Evolutionary conservation across 2,888 invertebrate genomes (phyloP).

Genomic region (Elmis aenea): DNA sequence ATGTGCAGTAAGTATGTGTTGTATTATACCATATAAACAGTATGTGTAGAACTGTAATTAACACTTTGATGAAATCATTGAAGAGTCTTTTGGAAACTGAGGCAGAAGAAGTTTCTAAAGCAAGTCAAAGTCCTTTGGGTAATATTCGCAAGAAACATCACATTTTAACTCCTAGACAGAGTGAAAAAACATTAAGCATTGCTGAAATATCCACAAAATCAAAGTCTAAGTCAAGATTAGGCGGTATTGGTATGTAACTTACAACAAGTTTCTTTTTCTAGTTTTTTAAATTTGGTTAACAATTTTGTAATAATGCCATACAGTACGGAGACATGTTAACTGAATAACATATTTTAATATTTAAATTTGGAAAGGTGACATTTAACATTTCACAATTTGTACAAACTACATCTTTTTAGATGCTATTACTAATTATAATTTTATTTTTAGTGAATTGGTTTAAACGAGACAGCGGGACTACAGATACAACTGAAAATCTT

Average conservation of each 20-base stretch:
- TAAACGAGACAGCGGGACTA: conserved; percentile 49
- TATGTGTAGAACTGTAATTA: no score
- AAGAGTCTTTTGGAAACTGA: conserved; percentile 83
- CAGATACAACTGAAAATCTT: conserved; percentile 47
- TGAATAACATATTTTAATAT: no score
- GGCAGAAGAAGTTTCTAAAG: conserved; percentile 64
- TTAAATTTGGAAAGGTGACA: no score
- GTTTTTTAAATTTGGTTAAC: not conserved
- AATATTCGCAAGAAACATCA: conserved; percentile 70
- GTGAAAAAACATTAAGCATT: conserved; percentile 67
- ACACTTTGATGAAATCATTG: no score
- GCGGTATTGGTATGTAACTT: conserved; percentile 60
- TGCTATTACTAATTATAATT: conserved; percentile 3
- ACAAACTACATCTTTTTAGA: not conserved
- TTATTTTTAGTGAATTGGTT: conserved; percentile 54
- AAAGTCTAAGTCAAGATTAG: conserved; percentile 57
- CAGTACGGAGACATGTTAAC: no score
- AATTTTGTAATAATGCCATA: no score
- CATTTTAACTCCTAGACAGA: conserved; percentile 78
- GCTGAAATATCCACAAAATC: conserved; percentile 51
- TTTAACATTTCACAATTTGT: no score
- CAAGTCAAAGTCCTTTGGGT: conserved; percentile 73
- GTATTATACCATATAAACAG: no score
- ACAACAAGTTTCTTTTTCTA: no score
- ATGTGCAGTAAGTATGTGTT: conserved; percentile 67